phyloP scores from a whole-genome alignment of 2,797 vertebrate genomes.

The Spondyliosoma cantharus region DNA sequence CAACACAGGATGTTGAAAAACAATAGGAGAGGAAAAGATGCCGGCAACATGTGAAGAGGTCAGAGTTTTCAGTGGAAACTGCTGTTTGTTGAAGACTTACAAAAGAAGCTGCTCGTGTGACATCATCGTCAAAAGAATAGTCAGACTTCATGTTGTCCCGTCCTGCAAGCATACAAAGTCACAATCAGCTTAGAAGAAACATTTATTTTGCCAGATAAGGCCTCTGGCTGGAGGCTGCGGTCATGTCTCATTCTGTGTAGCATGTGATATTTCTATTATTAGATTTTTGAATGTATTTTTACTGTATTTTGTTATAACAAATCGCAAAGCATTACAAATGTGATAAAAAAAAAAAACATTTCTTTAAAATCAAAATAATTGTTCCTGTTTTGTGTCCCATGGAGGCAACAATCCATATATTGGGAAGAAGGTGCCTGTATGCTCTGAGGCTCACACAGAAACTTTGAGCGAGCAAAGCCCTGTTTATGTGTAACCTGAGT shows the following conservation, averaged over 20 bases:
- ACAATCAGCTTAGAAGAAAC: background rate
- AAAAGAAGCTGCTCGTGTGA: conserved; percentile 35
- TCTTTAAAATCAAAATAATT: too few relatives aligned
- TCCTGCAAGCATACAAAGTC: conserved; percentile 20
- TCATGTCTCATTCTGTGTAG: too few relatives aligned
- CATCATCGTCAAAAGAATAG: conserved; percentile 23
- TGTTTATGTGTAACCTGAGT: background rate
- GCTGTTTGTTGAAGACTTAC: conserved; percentile 69
- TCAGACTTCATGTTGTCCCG: conserved; percentile 70
- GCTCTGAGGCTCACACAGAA: background rate
- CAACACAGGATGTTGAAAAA: conserved; percentile 49
- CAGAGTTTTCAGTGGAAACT: background rate
- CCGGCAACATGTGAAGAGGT: conserved; percentile 12
- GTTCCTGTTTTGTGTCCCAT: background rate
- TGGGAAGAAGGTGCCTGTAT: too few relatives aligned
- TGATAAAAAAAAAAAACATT: too few relatives aligned
- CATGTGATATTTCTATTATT: too few relatives aligned
- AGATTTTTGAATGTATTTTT: too few relatives aligned
- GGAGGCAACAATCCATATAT: too few relatives aligned
- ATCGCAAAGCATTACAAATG: too few relatives aligned
- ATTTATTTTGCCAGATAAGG: too few relatives aligned
- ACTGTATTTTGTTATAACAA: too few relatives aligned
- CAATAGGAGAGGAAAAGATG: conserved; percentile 39
- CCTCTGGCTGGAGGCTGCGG: too few relatives aligned
- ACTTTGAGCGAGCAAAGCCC: background rate